Evolutionary conservation across 2,888 invertebrate genomes (phyloP).

Genomic region (Drosophila mimetica): DNA sequence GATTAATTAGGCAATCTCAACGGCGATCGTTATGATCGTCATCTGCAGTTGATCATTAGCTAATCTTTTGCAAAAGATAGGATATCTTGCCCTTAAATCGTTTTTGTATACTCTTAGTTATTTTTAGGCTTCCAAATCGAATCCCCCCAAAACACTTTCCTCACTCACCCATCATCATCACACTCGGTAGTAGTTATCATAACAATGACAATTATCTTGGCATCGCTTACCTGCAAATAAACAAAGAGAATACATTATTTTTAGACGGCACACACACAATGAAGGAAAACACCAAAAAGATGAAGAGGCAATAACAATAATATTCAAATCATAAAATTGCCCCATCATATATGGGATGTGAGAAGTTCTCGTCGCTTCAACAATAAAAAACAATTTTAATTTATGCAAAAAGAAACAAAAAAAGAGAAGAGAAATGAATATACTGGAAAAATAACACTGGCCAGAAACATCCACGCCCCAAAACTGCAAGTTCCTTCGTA

Average conservation of each 20-base stretch:
- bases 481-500: slow-evolving; percentile 22
- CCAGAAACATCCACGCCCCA: slow-evolving; percentile 16
- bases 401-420: slow-evolving; percentile 45
- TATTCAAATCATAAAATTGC: slow-evolving; percentile 15
- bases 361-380: slow-evolving; percentile 12
- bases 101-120: no score
- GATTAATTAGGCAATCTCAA: slow-evolving; percentile 16
- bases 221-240: slow-evolving; percentile 43
- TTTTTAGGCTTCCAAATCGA: neutral
- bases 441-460: slow-evolving; percentile 1
- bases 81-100: no score
- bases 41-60: slow-evolving; percentile 2
- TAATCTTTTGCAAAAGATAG: slow-evolving; percentile 4
- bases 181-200: slow-evolving; percentile 19
- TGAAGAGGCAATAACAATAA: slow-evolving; percentile 14
- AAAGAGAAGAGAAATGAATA: neutral
- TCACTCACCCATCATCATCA: no score
- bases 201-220: slow-evolving; percentile 16
- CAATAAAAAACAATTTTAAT: slow-evolving; percentile 43
- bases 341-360: slow-evolving; percentile 18
- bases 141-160: neutral
- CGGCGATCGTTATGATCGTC: slow-evolving; percentile 3
- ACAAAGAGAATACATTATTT: slow-evolving; percentile 31
- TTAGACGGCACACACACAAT: slow-evolving; percentile 5
- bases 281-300: slow-evolving; percentile 1